Conservation (phyloP, 2,888 invertebrate species). For the Coremacera marginata region DNA sequence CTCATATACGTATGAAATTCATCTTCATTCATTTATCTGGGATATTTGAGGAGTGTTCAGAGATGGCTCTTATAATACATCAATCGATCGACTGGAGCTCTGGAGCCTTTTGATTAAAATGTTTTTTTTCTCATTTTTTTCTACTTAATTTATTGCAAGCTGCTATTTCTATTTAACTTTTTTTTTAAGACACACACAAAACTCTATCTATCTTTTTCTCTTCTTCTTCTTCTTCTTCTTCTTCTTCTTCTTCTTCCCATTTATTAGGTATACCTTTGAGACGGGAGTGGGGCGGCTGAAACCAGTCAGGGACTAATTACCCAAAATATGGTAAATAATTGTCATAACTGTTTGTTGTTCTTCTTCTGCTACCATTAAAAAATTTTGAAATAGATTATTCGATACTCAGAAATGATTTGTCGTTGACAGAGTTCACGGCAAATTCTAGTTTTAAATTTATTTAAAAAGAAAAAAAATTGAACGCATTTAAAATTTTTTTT, state of each 20-base stretch:
- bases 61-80: slow-evolving; percentile 56
- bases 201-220: slow-evolving; percentile 62
- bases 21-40: too few species aligned
- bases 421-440: not conserved
- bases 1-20: too few species aligned
- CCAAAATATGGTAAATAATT: slow-evolving; percentile 71
- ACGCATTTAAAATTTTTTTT: slow-evolving; percentile 37
- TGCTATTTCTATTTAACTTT: slow-evolving; percentile 12
- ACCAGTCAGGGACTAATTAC: slow-evolving; percentile 71
- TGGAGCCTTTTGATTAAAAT: not conserved
- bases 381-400: not conserved
- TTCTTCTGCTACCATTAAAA: slow-evolving; percentile 41
- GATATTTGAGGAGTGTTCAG: too few species aligned
- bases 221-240: slow-evolving; percentile 62
- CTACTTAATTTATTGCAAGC: slow-evolving; percentile 19
- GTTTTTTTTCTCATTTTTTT: slow-evolving; percentile 27
- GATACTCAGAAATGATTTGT: not conserved
- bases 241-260: slow-evolving; percentile 63
- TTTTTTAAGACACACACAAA: slow-evolving; percentile 45
- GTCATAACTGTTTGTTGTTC: slow-evolving; percentile 29
- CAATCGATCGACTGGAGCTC: slow-evolving; percentile 55
- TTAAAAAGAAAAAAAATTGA: not conserved
- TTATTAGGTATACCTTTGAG: slow-evolving; percentile 71
- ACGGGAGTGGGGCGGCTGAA: slow-evolving; percentile 72
- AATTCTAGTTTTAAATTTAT: not conserved